A percentile compares a stretch with the other conserved stretches of the same genome.
Conservation (phyloP, 2,888 invertebrate species). For the Aphodius granarius region DNA sequence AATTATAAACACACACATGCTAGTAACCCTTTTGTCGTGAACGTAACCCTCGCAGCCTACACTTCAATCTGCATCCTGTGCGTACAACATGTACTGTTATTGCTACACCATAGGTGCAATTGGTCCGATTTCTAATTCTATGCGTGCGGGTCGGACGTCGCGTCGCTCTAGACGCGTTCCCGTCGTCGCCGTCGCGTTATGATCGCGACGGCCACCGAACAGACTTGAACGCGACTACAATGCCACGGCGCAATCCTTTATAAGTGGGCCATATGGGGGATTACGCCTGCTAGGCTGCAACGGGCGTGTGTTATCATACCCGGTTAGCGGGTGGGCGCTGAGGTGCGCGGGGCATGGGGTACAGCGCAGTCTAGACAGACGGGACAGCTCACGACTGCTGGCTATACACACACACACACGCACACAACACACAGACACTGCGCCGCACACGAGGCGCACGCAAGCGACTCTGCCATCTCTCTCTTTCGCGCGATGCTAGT, state of each 20-base stretch:
- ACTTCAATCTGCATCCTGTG: neutral
- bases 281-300: slow-evolving; percentile 35
- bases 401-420: neutral
- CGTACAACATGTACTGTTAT: neutral
- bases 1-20: neutral
- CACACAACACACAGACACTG: neutral
- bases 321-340: slow-evolving; percentile 13
- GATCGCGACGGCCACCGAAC: neutral
- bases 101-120: neutral
- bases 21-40: neutral
- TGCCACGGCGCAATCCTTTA: slow-evolving; percentile 27
- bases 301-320: slow-evolving; percentile 38
- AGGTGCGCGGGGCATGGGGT: slow-evolving; percentile 37
- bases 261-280: slow-evolving; percentile 45
- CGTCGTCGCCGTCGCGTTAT: neutral
- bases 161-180: neutral
- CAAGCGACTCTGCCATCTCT: no score
- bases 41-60: neutral
- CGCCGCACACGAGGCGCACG: neutral
- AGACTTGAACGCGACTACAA: slow-evolving; percentile 16
- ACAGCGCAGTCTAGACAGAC: slow-evolving; percentile 41
- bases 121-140: neutral
- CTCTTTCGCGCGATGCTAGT: no score
- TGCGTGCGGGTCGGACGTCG: neutral
- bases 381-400: slow-evolving; percentile 39